phyloP scores from a whole-genome alignment of 1,140 invertebrate species.

The Cecropterus lyciades region DNA sequence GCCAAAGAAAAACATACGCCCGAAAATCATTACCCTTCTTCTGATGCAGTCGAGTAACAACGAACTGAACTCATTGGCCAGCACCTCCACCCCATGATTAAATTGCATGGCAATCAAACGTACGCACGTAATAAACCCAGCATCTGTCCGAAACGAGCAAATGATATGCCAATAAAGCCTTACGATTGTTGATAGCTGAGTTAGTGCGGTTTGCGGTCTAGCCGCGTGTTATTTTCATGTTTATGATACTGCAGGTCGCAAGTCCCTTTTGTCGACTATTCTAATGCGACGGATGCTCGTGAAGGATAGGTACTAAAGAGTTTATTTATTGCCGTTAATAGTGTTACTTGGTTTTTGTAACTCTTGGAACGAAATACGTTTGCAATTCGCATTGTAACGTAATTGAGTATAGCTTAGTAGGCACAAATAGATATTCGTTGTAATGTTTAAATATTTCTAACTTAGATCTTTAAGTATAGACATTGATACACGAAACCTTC shows the following conservation, averaged over 20 bases:
- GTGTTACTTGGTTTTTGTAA: too few relatives aligned
- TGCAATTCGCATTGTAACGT: too few relatives aligned
- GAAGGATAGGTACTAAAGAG: not conserved
- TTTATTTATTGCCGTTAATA: constrained; percentile 1
- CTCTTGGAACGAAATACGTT: too few relatives aligned
- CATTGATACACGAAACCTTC: not conserved
- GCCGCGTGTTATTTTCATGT: constrained; percentile 19
- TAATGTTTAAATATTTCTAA: too few relatives aligned
- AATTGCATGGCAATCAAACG: constrained; percentile 19
- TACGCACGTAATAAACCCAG: constrained; percentile 29
- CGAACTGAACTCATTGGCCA: not conserved
- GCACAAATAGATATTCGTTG: too few relatives aligned
- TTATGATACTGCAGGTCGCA: constrained; percentile 5
- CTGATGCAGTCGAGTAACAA: too few relatives aligned
- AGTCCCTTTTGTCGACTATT: constrained; percentile 8
- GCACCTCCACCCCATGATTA: not conserved
- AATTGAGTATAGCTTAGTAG: too few relatives aligned
- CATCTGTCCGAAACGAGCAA: constrained; percentile 27
- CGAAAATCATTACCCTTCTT: too few relatives aligned
- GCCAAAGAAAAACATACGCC: too few relatives aligned
- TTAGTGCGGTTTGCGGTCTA: constrained; percentile 21
- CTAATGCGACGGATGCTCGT: not conserved
- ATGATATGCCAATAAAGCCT: constrained; percentile 19
- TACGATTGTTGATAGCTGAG: constrained; percentile 10
- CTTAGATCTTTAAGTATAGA: not conserved